Conservation (phyloP, 2,888 invertebrate species). For the Hyposoter didymator region DNA sequence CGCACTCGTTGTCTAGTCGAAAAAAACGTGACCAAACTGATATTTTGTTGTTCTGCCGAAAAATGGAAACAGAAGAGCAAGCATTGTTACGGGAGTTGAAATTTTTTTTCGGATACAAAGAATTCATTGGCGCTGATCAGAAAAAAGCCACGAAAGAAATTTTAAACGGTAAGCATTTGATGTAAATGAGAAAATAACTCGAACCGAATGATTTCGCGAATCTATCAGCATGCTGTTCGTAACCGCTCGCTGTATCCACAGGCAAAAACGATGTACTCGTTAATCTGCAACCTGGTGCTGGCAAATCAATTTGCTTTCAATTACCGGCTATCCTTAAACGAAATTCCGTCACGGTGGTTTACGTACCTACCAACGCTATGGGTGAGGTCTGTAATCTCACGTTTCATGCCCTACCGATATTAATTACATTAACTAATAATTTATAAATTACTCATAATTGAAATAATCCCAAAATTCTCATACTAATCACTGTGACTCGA, state of each 20-base stretch:
- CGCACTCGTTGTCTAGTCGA: not conserved
- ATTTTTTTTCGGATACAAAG: conserved; percentile 26
- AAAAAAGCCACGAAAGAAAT: conserved; percentile 25
- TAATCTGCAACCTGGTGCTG: conserved; percentile 45
- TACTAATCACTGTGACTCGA: not conserved
- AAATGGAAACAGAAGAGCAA: not conserved
- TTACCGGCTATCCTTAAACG: conserved; percentile 52
- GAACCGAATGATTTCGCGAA: not conserved
- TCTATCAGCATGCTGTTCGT: not conserved
- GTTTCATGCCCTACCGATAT: not conserved
- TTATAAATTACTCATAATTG: not conserved
- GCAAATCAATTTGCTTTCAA: conserved; percentile 63
- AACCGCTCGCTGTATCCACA: conserved; percentile 14
- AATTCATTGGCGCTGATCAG: conserved; percentile 22
- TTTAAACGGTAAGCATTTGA: conserved; percentile 26
- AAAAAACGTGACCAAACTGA: not conserved
- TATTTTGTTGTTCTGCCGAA: not conserved
- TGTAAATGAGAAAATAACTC: not conserved
- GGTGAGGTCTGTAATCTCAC: conserved; percentile 22
- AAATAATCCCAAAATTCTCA: not conserved
- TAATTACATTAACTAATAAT: too few species aligned
- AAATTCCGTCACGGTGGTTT: conserved; percentile 38
- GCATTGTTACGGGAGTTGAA: conserved; percentile 6
- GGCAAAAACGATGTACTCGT: conserved; percentile 49
- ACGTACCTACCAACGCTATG: conserved; percentile 33